A percentile compares a stretch with the other conserved stretches of the same genome.
phyloP scores from a whole-genome alignment of 1,140 invertebrate species.

The Gonatopus flavifemur region DNA sequence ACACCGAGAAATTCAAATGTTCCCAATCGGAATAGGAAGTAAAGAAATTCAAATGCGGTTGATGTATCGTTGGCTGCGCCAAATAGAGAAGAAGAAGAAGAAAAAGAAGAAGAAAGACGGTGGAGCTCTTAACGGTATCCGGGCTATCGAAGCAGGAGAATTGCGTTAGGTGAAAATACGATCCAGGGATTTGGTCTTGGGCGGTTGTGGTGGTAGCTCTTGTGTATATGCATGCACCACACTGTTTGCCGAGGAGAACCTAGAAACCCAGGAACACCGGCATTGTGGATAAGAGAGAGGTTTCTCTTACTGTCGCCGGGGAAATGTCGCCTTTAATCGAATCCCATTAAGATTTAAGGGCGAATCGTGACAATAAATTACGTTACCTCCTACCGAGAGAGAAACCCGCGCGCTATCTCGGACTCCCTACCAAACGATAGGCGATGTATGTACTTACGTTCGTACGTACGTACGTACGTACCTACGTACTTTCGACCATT shows the following conservation, averaged over 20 bases:
- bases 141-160: constrained; percentile 11
- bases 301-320: constrained; percentile 30
- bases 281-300: constrained; percentile 22
- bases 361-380: constrained; percentile 45
- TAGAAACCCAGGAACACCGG: no score
- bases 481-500: no score
- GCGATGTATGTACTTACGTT: no score
- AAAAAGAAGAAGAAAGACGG: constrained; percentile 18
- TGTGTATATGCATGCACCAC: no score
- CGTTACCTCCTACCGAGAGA: constrained; percentile 29
- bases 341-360: constrained; percentile 50
- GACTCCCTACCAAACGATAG: constrained; percentile 33
- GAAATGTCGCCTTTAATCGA: constrained; percentile 47
- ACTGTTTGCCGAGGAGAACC: no score
- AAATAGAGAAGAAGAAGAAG: constrained; percentile 9
- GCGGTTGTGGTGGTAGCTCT: no score
- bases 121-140: constrained; percentile 17
- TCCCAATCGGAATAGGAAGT: no score
- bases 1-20: no score
- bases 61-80: constrained; percentile 13
- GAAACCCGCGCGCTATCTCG: constrained; percentile 43
- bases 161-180: constrained; percentile 28
- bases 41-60: constrained; percentile 23
- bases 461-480: no score
- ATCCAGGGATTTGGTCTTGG: constrained; percentile 17